Evolutionary conservation across 2,797 vertebrate genomes (phyloP), one percentile per base, ranked within the genome.

Genomic region (Ibycter americanus): DNA sequence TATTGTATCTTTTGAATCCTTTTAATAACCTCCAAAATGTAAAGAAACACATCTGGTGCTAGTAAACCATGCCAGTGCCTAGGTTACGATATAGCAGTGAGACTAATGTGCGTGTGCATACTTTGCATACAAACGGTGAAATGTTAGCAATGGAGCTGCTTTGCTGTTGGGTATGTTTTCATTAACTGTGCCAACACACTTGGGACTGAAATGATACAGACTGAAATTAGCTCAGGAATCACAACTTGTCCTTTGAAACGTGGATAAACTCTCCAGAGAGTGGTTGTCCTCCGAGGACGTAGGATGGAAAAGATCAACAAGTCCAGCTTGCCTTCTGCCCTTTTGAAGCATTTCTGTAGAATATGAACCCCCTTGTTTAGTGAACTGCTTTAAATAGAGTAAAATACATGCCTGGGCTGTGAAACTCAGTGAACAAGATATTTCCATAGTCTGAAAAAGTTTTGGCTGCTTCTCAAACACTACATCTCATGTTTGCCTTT

Each of bases 401-500:
- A 83, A 92, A 90, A 49, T 26, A 56, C 26, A 52, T 68, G n/a
- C 42, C 44, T 1, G 3, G 54, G n/a, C 55, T 92, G 23, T 68
- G n/a, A 85, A 85, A 77, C 34, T 70, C 13, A 4, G 56, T 22
- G 40, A 81, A 54, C 0, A 1, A 94, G 36, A 49, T 82, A 74
- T 94, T 96, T 96, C 84, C 1, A 1, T 65, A 44, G 42, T 68
- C 76, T 65, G 67, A 74, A 85, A 67, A 83, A 47, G 18, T 78
- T 83, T 78, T 92, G 90, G 38, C 94, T 88, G 51, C 68, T 93
- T 95, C 66, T 96, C 82, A 92, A 95, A 66, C 6, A 6, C 79
- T 74, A 5, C 17, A 1, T 87, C 65, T 94, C 25, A 1, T 85
- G 65, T 93, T 92, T 95, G 68, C 38, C 18, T 89, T 83, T 95